Base-by-base conservation (phyloP, 2,113 vertebrate species). In the Festucalex cinctus region DNA sequence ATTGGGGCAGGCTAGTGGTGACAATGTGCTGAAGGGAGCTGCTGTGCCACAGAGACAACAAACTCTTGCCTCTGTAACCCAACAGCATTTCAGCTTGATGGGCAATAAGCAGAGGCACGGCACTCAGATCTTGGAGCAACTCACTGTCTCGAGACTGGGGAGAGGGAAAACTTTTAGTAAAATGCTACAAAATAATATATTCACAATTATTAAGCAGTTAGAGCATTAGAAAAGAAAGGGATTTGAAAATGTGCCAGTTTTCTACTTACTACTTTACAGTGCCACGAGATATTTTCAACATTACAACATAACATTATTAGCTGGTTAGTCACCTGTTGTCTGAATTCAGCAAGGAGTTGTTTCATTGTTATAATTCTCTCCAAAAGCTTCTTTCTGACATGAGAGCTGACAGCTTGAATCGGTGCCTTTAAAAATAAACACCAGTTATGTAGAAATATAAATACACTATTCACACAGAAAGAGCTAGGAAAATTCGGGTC, bases 321-420 rank as follows among this genome's bases (percentile, higher is more conserved):
- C 17, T 8, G 16, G 54, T 26, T 57, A 9, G 26, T 65, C 62
- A 93, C 92, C 88, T 92, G 89, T 53, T 58, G 88, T 65, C 81
- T 86, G 78, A 91, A 82, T 63, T 91, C 87, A 71, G 64, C 37
- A 3, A 93, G 69, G 9, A 86, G 76, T 69, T 74, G 60, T 0
- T 92, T 91, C 39, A 93, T 60, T 16, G 79, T 81, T 64, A 78
- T 86, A 35, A 92, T 73, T 80, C 88, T 92, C 69, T 92, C 86
- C 51, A 81, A 39, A 43, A 96, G 79, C 68, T 41, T 89, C 9
- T 39, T 71, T 86, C 75, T 84, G 6, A 95, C 66, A 66, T 78
- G 81, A 14, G 78, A 87, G 58, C 86, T 75, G 28, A 93, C 63
- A 63, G 88, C 79, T 26, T 80, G 71, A 51, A 94, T 44, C 19